phyloP scores from a whole-genome alignment of 2,888 invertebrate species.

The Dasysyrphus albostriatus region DNA sequence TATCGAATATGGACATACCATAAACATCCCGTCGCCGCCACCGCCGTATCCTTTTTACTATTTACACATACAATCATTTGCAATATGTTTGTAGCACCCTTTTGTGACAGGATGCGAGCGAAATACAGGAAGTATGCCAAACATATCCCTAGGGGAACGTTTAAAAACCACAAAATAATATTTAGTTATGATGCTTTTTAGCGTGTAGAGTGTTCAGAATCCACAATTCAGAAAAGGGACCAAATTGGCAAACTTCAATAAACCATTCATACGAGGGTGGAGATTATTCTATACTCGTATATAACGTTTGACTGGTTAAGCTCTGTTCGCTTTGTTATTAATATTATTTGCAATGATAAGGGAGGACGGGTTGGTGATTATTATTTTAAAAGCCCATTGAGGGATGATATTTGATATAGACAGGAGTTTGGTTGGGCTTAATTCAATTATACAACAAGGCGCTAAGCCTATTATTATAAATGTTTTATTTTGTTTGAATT shows the following conservation, averaged over 20 bases:
- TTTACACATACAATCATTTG: constrained; percentile 11
- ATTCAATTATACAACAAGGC: constrained; percentile 49
- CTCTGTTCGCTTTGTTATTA: constrained; percentile 56
- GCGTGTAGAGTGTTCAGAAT: constrained; percentile 10
- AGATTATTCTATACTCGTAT: constrained; percentile 39
- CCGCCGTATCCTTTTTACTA: constrained; percentile 62
- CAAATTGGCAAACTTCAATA: constrained; percentile 28
- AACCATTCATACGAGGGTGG: constrained; percentile 48
- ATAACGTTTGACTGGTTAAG: constrained; percentile 66
- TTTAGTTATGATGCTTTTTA: constrained; percentile 66
- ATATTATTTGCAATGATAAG: constrained; percentile 63
- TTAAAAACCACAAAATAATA: constrained; percentile 72
- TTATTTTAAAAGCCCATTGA: constrained; percentile 69
- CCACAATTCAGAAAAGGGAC: constrained; percentile 18
- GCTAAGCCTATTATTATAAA: constrained; percentile 32
- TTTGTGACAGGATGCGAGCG: constrained; percentile 40
- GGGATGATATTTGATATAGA: constrained; percentile 36
- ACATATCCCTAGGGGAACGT: constrained; percentile 58
- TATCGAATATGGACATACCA: constrained; percentile 64
- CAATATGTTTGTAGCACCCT: constrained; percentile 66
- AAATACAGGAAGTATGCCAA: constrained; percentile 46
- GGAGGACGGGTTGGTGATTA: constrained; percentile 63
- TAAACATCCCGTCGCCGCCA: constrained; percentile 61
- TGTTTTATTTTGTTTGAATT: neutral
- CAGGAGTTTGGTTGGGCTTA: constrained; percentile 35